A percentile compares a stretch with the other conserved stretches of the same genome.
These are phyloP conservation scores for Eutolmus rufibarbis DNA, from an alignment of 2,888 invertebrate species.

Conservation along the genomic window DNA sequence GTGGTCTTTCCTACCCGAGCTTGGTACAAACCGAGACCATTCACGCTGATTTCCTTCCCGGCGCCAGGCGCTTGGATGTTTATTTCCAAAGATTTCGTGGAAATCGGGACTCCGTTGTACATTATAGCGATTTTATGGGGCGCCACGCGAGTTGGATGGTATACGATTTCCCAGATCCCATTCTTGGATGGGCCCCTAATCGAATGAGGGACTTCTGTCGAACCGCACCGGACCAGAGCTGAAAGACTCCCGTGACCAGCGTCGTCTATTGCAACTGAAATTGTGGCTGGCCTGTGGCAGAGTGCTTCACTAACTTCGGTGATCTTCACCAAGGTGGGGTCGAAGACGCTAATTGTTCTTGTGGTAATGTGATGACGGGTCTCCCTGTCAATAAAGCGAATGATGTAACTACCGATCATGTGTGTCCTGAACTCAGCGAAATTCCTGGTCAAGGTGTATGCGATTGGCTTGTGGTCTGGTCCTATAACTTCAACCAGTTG, in stretches of 20 bases:
- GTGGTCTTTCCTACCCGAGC: conserved; percentile 82
- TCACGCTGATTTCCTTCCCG: conserved; percentile 75
- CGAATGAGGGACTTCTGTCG: conserved; percentile 81
- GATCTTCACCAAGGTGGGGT: conserved; percentile 76
- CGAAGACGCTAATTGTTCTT: conserved; percentile 78
- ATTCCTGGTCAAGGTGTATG: conserved; percentile 69
- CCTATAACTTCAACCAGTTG: conserved; percentile 73
- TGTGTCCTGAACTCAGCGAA: conserved; percentile 80
- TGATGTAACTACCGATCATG: conserved; percentile 77
- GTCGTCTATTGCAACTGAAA: conserved; percentile 77
- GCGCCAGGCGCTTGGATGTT: conserved; percentile 71
- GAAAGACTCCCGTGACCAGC: conserved; percentile 87
- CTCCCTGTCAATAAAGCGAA: conserved; percentile 71
- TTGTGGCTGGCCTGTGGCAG: conserved; percentile 81
- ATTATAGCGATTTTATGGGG: conserved; percentile 86
- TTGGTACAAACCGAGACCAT: conserved; percentile 85
- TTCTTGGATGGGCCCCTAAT: conserved; percentile 75
- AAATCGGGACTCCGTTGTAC: conserved; percentile 83
- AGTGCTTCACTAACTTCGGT: conserved; percentile 79
- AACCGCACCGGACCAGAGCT: conserved; percentile 81
- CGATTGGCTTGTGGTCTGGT: conserved; percentile 69
- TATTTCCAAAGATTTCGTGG: conserved; percentile 66
- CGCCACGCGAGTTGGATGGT: conserved; percentile 86
- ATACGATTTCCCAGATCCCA: conserved; percentile 82
- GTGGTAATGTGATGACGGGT: conserved; percentile 70